phyloP scores from a whole-genome alignment of 2,888 invertebrate genomes.

The Achlya flavicornis region DNA sequence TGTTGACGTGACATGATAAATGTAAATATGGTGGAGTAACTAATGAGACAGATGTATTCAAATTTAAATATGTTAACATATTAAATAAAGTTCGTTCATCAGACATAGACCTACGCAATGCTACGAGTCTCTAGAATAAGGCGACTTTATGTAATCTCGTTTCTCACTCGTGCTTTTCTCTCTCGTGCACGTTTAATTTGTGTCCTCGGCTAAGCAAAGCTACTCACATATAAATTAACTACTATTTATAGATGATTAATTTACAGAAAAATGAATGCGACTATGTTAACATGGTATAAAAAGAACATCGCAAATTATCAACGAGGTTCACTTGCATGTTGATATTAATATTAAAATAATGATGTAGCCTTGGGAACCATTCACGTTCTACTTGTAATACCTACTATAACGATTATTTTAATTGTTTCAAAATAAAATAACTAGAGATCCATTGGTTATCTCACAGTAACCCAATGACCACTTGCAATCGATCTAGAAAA shows the following conservation, averaged over 20 bases:
- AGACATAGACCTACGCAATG: not conserved
- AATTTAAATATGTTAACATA: conserved; percentile 4
- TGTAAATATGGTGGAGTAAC: conserved; percentile 54
- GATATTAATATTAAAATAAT: conserved; percentile 11
- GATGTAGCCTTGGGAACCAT: not conserved
- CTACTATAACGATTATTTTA: not conserved
- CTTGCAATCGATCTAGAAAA: conserved; percentile 25
- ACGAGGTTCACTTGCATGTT: conserved; percentile 14
- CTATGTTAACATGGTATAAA: not conserved
- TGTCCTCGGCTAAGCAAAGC: not conserved
- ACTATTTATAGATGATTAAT: not conserved
- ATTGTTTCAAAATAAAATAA: not conserved
- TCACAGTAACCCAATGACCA: conserved; percentile 40
- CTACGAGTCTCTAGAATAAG: too few species aligned
- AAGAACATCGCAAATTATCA: not conserved
- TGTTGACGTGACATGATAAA: conserved; percentile 67
- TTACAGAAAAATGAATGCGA: not conserved
- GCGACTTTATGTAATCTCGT: not conserved
- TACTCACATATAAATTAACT: not conserved
- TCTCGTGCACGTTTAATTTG: not conserved
- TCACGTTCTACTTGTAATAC: not conserved
- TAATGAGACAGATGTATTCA: conserved; percentile 34
- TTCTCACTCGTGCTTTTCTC: too few species aligned
- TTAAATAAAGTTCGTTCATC: not conserved
- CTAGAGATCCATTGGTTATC: conserved; percentile 34